These are phyloP conservation scores for Bombus waltoni DNA, from an alignment of 1,140 invertebrate genomes.

Conservation along the genomic window DNA sequence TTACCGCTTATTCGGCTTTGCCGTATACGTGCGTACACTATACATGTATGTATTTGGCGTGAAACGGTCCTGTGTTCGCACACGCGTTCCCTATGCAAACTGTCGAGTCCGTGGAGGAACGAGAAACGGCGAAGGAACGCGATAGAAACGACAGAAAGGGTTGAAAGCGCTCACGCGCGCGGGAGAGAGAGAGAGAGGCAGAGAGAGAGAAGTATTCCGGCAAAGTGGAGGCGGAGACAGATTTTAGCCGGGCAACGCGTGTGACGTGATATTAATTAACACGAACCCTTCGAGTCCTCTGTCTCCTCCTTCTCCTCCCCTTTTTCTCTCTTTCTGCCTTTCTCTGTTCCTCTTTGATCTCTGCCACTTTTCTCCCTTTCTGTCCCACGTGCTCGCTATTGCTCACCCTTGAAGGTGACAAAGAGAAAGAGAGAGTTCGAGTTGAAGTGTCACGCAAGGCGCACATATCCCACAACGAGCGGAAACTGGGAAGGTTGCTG, in stretches of 20 bases:
- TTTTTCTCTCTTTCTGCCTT: constrained; percentile 15
- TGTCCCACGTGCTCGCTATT: constrained; percentile 39
- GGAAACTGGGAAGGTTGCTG: constrained; percentile 73
- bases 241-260: constrained; percentile 79
- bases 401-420: constrained; percentile 57
- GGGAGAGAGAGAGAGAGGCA: constrained; percentile 64
- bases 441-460: constrained; percentile 78
- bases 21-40: constrained; percentile 12
- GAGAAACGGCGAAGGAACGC: constrained; percentile 41
- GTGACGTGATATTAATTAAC: constrained; percentile 83
- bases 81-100: background rate
- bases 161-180: background rate
- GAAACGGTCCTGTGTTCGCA: background rate
- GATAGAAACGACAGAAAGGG: constrained; percentile 46
- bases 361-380: constrained; percentile 55
- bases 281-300: constrained; percentile 77
- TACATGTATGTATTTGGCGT: background rate
- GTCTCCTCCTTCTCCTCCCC: constrained; percentile 35
- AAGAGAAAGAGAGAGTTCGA: constrained; percentile 63
- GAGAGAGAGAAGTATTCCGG: constrained; percentile 72
- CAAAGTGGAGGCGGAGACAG: constrained; percentile 75
- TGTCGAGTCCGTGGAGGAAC: background rate
- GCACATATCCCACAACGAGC: constrained; percentile 72
- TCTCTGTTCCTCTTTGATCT: constrained; percentile 34
- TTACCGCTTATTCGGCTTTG: constrained; percentile 24